Conservation (phyloP, 2,888 invertebrate genomes). For the Patella depressa region DNA sequence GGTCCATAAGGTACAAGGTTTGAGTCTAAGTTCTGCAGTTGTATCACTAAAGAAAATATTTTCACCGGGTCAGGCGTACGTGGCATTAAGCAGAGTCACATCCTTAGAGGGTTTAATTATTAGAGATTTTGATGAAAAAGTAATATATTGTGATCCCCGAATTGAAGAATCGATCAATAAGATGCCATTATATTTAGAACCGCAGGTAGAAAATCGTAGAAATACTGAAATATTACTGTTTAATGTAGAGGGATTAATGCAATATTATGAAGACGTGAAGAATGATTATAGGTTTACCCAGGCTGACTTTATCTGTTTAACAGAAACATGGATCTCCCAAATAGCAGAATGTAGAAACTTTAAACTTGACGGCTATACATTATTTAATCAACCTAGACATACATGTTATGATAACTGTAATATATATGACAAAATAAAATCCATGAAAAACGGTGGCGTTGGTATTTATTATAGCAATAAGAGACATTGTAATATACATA, state of each 20-base stretch:
- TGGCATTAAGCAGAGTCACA: constrained; percentile 31
- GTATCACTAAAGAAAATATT: no score
- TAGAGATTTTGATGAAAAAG: constrained; percentile 20
- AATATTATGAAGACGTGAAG: neutral
- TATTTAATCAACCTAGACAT: no score
- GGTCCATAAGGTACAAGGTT: constrained; percentile 32
- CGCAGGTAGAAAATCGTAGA: neutral
- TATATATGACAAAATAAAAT: no score
- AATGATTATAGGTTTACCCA: neutral
- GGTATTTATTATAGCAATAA: no score
- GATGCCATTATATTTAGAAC: constrained; percentile 19
- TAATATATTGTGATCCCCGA: constrained; percentile 24
- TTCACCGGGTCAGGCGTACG: constrained; percentile 31
- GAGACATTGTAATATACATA: no score
- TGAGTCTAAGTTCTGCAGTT: constrained; percentile 22
- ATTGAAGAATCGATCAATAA: constrained; percentile 10
- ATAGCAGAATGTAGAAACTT: neutral
- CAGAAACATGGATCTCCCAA: neutral
- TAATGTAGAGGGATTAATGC: neutral
- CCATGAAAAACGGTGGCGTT: no score
- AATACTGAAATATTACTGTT: neutral
- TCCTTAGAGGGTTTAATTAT: constrained; percentile 24
- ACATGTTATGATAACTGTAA: no score
- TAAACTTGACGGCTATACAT: no score
- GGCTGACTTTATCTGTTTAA: neutral